phyloP scores from a whole-genome alignment of 2,113 vertebrate genomes.

The Halcyon malimbica region DNA sequence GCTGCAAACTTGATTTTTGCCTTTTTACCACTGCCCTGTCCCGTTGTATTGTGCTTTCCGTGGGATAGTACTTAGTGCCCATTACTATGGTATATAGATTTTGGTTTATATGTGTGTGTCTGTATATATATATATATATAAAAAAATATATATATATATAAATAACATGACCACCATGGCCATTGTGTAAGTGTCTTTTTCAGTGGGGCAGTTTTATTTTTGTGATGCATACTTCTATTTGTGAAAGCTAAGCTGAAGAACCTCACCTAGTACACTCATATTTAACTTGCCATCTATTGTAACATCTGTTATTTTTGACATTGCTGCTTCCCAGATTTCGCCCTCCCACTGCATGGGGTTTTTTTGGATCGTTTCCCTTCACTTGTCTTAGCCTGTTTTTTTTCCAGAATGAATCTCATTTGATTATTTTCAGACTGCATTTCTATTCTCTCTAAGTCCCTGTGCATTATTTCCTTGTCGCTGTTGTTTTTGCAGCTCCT shows the following conservation, averaged over 20 bases:
- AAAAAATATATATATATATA: neutral
- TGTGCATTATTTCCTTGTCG: slow-evolving; percentile 16
- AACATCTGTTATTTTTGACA: slow-evolving; percentile 49
- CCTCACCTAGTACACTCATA: neutral
- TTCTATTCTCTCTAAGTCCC: slow-evolving; percentile 27
- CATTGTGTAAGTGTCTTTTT: neutral
- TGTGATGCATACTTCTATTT: neutral
- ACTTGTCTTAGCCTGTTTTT: slow-evolving; percentile 40
- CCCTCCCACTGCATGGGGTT: neutral
- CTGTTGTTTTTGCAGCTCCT: slow-evolving; percentile 12
- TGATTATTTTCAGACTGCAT: slow-evolving; percentile 47
- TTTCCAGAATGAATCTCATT: neutral
- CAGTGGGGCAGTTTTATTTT: neutral
- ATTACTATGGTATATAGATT: neutral
- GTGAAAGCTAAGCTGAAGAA: neutral
- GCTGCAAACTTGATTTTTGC: neutral
- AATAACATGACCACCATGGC: neutral
- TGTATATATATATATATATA: neutral
- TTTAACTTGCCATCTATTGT: neutral
- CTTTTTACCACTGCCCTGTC: neutral
- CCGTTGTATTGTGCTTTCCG: neutral
- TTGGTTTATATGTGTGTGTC: neutral
- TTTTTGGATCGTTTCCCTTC: slow-evolving; percentile 47
- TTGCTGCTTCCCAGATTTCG: neutral
- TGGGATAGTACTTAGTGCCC: neutral